Percentiles rank a stretch among this genome's conserved stretches.
Evolutionary conservation across 2,888 invertebrate species (phyloP).

Genomic region (Cancer borealis): DNA sequence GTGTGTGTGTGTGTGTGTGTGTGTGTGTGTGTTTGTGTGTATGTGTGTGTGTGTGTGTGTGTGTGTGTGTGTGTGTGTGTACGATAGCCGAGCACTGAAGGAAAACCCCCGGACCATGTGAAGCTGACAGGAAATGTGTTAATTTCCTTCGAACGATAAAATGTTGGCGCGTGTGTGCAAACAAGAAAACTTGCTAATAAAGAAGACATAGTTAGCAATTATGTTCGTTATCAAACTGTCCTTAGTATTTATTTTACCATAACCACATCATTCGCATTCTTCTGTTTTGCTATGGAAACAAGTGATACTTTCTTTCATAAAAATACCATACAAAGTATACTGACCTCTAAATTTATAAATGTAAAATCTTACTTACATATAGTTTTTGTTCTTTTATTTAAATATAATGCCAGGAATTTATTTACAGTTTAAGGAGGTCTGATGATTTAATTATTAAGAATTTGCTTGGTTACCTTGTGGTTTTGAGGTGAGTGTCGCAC

Average conservation of each 20-base stretch:
- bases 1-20: neutral
- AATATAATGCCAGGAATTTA: no score
- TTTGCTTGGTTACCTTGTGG: no score
- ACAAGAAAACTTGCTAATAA: neutral
- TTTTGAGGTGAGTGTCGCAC: no score
- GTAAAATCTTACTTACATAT: no score
- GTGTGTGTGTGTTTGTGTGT: conserved; percentile 1
- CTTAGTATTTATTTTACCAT: neutral
- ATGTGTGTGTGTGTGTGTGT: neutral
- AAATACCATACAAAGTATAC: no score
- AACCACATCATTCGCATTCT: neutral
- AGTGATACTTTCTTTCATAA: no score
- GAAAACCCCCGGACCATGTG: neutral
- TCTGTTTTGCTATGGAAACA: neutral
- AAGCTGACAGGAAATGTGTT: conserved; percentile 32
- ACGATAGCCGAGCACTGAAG: neutral
- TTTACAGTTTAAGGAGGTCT: no score
- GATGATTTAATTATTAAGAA: no score
- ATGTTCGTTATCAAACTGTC: neutral
- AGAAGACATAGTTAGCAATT: neutral
- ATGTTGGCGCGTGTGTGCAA: neutral
- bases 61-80: neutral
- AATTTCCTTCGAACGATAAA: conserved; percentile 25
- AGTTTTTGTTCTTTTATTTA: no score
- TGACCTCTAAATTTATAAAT: no score